phyloP scores from a whole-genome alignment of 2,797 vertebrate species.

The Acanthiza pusilla region DNA sequence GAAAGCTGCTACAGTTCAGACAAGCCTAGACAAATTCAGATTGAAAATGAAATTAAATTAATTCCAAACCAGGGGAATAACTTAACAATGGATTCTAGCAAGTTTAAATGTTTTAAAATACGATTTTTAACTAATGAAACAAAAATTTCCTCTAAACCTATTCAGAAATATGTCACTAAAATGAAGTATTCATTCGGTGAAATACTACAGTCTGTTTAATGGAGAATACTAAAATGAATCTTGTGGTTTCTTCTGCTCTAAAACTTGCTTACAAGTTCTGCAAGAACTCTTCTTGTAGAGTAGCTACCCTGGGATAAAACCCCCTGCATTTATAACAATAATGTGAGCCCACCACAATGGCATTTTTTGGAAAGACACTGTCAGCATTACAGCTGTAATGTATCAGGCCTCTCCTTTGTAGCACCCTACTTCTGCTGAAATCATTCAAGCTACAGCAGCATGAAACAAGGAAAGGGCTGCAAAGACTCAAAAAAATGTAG shows the following conservation, averaged over 20 bases:
- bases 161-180: not conserved
- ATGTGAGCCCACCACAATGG: not conserved
- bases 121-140: not conserved
- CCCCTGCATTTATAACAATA: not conserved
- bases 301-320: not conserved
- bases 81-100: not conserved
- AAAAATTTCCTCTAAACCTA: not conserved
- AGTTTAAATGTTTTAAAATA: not conserved
- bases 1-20: not conserved
- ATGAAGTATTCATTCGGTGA: not conserved
- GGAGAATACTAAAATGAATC: not conserved
- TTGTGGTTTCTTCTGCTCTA: not conserved
- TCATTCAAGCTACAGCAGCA: not conserved
- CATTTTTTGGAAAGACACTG: not conserved
- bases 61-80: not conserved
- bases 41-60: constrained; percentile 10
- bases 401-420: not conserved
- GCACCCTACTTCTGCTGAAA: not conserved
- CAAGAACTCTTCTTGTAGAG: not conserved
- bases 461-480: not conserved
- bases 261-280: not conserved
- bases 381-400: not conserved
- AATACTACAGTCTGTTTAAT: not conserved
- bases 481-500: not conserved
- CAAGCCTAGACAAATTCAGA: not conserved